Evolutionary conservation across 2,888 invertebrate species (phyloP).

Genomic region (Gastrophysa polygoni): DNA sequence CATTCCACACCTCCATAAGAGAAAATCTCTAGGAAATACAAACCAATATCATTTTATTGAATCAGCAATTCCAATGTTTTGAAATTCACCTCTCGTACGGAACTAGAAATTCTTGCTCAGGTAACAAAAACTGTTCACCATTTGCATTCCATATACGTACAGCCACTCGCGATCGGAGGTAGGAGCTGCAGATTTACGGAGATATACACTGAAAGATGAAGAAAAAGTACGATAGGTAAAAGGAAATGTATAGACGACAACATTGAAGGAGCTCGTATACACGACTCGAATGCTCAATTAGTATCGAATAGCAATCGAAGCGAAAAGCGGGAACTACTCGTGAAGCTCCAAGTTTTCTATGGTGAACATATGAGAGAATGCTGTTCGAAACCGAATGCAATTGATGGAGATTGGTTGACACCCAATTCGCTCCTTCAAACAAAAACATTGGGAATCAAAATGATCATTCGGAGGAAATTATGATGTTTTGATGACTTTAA

Average conservation of each 20-base stretch:
- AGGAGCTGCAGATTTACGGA: slow-evolving; percentile 21
- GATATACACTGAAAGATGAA: slow-evolving; percentile 26
- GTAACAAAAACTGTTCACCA: slow-evolving; percentile 18
- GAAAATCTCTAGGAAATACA: no score
- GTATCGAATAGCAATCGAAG: not conserved
- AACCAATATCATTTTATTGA: not conserved
- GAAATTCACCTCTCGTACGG: not conserved
- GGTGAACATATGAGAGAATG: no score
- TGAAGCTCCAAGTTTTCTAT: no score
- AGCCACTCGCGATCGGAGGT: not conserved
- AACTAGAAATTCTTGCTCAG: not conserved
- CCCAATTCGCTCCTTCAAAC: no score
- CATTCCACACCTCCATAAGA: no score
- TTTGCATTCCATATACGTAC: slow-evolving; percentile 21
- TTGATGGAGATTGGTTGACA: no score
- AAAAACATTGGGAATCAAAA: no score
- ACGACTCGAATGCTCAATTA: slow-evolving; percentile 22
- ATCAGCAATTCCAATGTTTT: not conserved
- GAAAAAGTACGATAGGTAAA: slow-evolving; percentile 31
- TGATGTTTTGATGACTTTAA: no score
- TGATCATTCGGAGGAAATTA: no score
- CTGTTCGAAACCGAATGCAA: no score
- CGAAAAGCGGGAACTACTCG: not conserved
- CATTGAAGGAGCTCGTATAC: slow-evolving; percentile 25
- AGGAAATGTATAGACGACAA: slow-evolving; percentile 32